Base-by-base conservation (phyloP, 2,888 invertebrate species). In the Isotomurus palustris region DNA sequence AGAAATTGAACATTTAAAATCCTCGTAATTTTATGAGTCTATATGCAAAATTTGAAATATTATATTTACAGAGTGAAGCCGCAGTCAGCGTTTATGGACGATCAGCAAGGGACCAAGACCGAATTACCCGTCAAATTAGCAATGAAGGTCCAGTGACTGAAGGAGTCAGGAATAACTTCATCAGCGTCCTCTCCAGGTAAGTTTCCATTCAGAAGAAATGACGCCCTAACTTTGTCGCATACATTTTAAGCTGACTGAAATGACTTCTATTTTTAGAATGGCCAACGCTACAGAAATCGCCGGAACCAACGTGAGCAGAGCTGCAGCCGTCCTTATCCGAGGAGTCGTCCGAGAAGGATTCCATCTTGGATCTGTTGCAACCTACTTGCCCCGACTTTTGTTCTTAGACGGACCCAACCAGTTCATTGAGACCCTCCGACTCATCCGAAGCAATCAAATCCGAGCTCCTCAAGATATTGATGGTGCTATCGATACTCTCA, bases 391-490 rank as follows among this genome's bases (percentile, higher is more conserved):
- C 25, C 40, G 66, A 14, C 48, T 68, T 14, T 55, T 68, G 43
- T 66, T 68, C 52, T 53, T 68, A 48, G 68, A 68, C 40, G 68
- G 66, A 41, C 64, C 68, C 14, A 63, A 56, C 29, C 68, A 68
- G 45, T 68, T 68, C 51, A 63, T 68, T 35, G 66, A 68, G 45
- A 53, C 58, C 21, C 53, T 68, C 28, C 38, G 64, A 29, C 59
- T 68, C 17, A 47, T 65, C 41, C 53, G 68, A 41, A 62, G 55
- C 36, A 65, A 65, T 53, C 68, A 68, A 44, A 57, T 68, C 52
- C 55, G 63, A 32, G 41, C 65, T 14, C 68, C 68, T 19, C 62
- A 47, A 14, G 66, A 68, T 50, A 43, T 65, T 41, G 60, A 66
- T 55, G 41, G 52, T 38, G 64, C 68, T 43, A 64, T 68, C 32